phyloP scores from a whole-genome alignment of 2,797 vertebrate species.

The Eulemur mongoz region DNA sequence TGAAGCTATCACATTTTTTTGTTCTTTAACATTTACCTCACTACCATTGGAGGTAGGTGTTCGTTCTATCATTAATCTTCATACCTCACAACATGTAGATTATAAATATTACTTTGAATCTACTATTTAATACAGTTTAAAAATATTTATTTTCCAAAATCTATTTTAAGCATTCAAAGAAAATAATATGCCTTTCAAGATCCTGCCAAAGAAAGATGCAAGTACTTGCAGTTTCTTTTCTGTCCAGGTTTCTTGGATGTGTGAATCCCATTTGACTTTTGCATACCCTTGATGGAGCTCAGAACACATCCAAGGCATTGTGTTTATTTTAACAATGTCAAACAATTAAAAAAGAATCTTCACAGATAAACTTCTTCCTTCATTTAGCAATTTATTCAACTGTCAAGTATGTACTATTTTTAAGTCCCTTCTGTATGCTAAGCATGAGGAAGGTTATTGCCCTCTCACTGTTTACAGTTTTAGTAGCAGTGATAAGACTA shows the following conservation, averaged over 20 bases:
- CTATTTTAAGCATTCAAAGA: neutral
- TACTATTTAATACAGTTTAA: neutral
- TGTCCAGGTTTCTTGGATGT: neutral
- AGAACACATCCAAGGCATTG: neutral
- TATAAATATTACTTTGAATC: neutral
- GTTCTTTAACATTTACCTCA: neutral
- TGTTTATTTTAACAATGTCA: constrained; percentile 60
- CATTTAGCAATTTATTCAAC: constrained; percentile 49
- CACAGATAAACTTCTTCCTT: constrained; percentile 53
- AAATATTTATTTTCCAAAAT: neutral
- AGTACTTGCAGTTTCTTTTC: neutral
- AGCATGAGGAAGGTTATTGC: neutral
- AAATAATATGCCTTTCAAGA: neutral
- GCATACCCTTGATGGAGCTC: neutral
- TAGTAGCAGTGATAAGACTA: constrained; percentile 24
- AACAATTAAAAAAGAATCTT: constrained; percentile 61
- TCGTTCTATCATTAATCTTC: neutral
- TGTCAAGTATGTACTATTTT: constrained; percentile 57
- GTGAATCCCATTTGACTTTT: constrained; percentile 50
- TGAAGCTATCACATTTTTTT: neutral
- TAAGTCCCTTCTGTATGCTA: constrained; percentile 30
- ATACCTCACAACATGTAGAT: neutral
- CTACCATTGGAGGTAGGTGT: neutral
- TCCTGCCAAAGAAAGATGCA: neutral
- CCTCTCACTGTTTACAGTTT: constrained; percentile 51